These are phyloP conservation scores for Heterotis niloticus DNA, from an alignment of 2,113 vertebrate genomes.

Conservation along the genomic window DNA sequence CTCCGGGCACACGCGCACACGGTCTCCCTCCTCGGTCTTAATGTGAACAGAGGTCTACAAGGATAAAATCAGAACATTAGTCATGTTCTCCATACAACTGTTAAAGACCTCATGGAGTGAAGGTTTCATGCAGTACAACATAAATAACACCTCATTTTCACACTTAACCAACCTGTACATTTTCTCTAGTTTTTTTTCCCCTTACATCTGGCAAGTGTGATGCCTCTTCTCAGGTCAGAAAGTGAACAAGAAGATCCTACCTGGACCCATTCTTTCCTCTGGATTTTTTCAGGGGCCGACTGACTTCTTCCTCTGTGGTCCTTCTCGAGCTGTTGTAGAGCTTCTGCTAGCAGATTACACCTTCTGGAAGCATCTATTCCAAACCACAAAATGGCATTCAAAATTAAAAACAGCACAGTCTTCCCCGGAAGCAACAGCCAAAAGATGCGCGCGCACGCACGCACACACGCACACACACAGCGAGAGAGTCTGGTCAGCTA, in stretches of 20 bases:
- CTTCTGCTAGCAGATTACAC: constrained; percentile 46
- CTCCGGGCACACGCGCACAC: constrained; percentile 68
- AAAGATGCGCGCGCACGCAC: not conserved
- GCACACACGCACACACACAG: not conserved
- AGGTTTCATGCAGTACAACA: not conserved
- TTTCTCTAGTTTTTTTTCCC: too few relatives aligned
- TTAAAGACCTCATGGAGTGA: too few relatives aligned
- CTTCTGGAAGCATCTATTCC: constrained; percentile 53
- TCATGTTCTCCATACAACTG: not conserved
- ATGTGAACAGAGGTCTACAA: constrained; percentile 78
- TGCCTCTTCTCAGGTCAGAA: too few relatives aligned
- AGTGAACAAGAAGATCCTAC: constrained; percentile 49
- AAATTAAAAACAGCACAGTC: constrained; percentile 34
- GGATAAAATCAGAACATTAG: constrained; percentile 24
- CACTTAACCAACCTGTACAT: too few relatives aligned
- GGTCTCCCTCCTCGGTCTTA: constrained; percentile 73
- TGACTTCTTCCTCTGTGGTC: constrained; percentile 52
- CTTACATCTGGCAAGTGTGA: too few relatives aligned
- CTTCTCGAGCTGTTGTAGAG: constrained; percentile 41
- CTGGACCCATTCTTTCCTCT: constrained; percentile 85
- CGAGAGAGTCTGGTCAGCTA: not conserved
- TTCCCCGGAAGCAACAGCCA: constrained; percentile 39
- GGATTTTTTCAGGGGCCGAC: constrained; percentile 74
- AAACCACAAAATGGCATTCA: constrained; percentile 34
- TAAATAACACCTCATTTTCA: too few relatives aligned